Evolutionary conservation across 2,797 vertebrate species (phyloP).

Genomic region (Yasuhikotakia modesta): DNA sequence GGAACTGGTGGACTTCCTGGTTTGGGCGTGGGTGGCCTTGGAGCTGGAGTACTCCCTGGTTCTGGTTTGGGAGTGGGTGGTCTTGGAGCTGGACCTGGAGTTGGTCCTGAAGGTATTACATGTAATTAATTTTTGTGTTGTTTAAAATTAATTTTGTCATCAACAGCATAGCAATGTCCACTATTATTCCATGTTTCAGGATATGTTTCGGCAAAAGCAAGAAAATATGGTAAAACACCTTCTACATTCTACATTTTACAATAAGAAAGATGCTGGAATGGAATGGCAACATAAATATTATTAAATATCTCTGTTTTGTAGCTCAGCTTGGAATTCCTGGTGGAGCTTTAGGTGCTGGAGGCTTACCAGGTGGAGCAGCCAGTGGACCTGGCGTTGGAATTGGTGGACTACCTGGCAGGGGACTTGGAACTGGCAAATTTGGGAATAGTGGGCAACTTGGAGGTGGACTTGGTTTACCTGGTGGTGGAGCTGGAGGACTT

Average conservation of each 20-base stretch:
- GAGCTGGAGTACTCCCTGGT: slow-evolving; percentile 30
- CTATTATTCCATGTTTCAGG: slow-evolving; percentile 55
- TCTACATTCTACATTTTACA: background rate
- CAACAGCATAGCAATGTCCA: background rate
- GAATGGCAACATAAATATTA: background rate
- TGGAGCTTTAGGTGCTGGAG: slow-evolving; percentile 59
- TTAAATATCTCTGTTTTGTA: slow-evolving; percentile 49
- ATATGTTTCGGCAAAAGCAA: slow-evolving; percentile 73
- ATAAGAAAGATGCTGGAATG: background rate
- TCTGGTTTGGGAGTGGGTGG: slow-evolving; percentile 42
- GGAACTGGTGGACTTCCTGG: slow-evolving; percentile 44
- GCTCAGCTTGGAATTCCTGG: slow-evolving; percentile 61
- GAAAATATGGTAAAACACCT: slow-evolving; percentile 71
- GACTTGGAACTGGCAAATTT: slow-evolving; percentile 45
- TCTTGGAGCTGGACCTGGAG: slow-evolving; percentile 9
- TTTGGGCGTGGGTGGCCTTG: slow-evolving; percentile 35
- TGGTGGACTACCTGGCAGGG: slow-evolving; percentile 57
- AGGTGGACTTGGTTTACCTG: slow-evolving; percentile 56
- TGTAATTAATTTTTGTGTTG: background rate
- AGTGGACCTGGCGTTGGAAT: slow-evolving; percentile 45
- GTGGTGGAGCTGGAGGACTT: slow-evolving; percentile 35
- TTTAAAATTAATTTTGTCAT: background rate
- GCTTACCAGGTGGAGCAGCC: slow-evolving; percentile 58
- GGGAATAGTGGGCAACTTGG: slow-evolving; percentile 4
- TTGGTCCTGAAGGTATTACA: slow-evolving; percentile 49